Percentiles rank a stretch among this genome's conserved stretches.
Conservation (phyloP, 2,888 invertebrate species). For the Erynnis tages region DNA sequence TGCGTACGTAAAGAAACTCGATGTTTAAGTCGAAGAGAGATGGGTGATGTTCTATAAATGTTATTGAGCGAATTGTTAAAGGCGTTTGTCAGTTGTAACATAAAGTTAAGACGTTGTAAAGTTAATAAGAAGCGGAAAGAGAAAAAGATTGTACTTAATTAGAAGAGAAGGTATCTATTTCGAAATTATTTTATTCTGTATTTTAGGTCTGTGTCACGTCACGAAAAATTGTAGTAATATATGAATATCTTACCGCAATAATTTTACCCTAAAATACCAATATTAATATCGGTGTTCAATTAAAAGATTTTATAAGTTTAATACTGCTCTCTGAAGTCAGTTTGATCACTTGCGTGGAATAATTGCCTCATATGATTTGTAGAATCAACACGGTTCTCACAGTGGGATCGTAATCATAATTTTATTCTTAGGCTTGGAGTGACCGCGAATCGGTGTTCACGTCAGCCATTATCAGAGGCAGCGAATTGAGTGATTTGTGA, state of each 20-base stretch:
- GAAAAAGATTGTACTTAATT: no score
- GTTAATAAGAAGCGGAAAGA: no score
- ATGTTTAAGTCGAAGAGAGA: slow-evolving; percentile 29
- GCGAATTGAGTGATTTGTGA: slow-evolving; percentile 14
- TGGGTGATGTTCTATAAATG: neutral
- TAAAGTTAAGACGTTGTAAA: no score
- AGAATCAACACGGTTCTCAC: slow-evolving; percentile 28
- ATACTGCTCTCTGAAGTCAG: slow-evolving; percentile 30
- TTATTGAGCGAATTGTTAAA: slow-evolving; percentile 11
- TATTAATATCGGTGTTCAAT: no score
- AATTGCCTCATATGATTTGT: slow-evolving; percentile 33
- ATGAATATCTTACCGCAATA: no score
- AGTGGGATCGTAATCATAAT: slow-evolving; percentile 29
- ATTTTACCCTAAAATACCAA: no score
- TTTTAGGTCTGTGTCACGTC: no score
- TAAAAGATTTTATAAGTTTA: slow-evolving; percentile 28
- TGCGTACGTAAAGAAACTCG: slow-evolving; percentile 17
- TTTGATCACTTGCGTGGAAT: slow-evolving; percentile 32
- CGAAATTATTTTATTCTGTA: no score
- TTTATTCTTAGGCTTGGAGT: slow-evolving; percentile 16
- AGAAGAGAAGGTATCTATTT: no score
- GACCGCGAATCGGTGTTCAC: slow-evolving; percentile 22
- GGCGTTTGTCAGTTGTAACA: no score
- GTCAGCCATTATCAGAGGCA: slow-evolving; percentile 3
- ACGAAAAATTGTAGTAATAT: no score